Base-by-base conservation (phyloP, 2,113 vertebrate genomes). In the Genyomyrus donnyi region DNA sequence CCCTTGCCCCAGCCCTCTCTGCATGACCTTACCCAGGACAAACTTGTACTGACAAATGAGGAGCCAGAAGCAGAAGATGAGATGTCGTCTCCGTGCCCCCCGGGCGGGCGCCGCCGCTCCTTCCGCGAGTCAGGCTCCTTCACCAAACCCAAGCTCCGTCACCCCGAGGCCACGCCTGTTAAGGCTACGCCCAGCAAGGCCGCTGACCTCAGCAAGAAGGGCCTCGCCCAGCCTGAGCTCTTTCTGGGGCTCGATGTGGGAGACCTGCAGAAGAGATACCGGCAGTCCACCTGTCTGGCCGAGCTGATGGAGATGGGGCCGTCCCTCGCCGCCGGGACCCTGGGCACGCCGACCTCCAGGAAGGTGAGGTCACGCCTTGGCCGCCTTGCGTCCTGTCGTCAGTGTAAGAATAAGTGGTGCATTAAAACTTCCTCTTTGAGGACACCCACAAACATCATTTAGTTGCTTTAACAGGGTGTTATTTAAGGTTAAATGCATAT, bases 21-120 rank as follows among this genome's bases (percentile, higher is more conserved):
- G 90, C 98, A 99, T 83, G 98, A 99, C 95, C 96, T 99, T 88
- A 98, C 98, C 1, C 98, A 99, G 95, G 98, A 99, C 93, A 99
- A 99, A 92, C 94, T 99, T 83, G 95, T 95, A 5, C 94, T 99
- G 89, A 96, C 97, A 93, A 97, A 95, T 19, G 98, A 97, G 90
- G 98, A 99, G 87, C 94, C 94, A 74, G 97, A 97, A 83, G 91
- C 90, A 0, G 98, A 98, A 11, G 97, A 97, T 46, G 96, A 95
- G 58, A 96, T 95, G 49, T 92, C 94, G 19, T 91, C 94, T 3
- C 93, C 93, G 0, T 85, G 87, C 0, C 11, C 86, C 0, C 27
- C 70, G 91, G 96, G 93, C 91, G 94, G 70, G 80, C 95, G 98
- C 86, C 96, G 98, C n/a, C 95, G 95, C 90, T 99, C 98, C 21